phyloP scores from a whole-genome alignment of 2,888 invertebrate species.

The Phyllotreta striolata region DNA sequence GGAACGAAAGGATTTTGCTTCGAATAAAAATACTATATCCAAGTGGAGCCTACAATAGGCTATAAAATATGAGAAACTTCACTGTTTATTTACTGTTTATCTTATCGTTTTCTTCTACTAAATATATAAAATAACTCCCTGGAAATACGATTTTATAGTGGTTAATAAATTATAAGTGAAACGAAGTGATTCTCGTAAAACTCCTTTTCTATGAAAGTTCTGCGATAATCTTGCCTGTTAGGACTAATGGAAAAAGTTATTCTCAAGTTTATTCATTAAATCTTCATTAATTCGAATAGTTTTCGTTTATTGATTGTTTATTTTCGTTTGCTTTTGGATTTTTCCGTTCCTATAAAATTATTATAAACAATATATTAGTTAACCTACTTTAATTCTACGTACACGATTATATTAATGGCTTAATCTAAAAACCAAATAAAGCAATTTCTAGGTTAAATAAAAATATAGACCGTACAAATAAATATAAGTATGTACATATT shows the following conservation, averaged over 20 bases:
- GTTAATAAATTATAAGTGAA: background rate
- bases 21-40: too few relatives aligned
- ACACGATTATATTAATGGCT: background rate
- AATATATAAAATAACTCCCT: background rate
- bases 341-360: background rate
- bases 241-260: constrained; percentile 7
- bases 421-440: too few relatives aligned
- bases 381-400: background rate
- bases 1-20: too few relatives aligned
- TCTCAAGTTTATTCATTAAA: constrained; percentile 5
- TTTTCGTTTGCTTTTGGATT: background rate
- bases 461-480: constrained; percentile 4
- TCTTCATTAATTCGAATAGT: constrained; percentile 2
- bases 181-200: background rate
- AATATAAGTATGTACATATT: background rate
- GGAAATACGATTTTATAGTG: background rate
- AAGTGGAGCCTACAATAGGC: too few relatives aligned
- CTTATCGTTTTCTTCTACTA: too few relatives aligned
- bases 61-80: too few relatives aligned
- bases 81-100: too few relatives aligned
- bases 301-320: background rate
- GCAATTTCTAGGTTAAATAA: background rate
- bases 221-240: background rate
- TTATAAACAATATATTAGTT: background rate
- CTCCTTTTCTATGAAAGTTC: background rate